Evolutionary conservation across 1,140 invertebrate genomes (phyloP), one percentile per base, ranked within the genome.

Genomic region (Berghia stephanieae): DNA sequence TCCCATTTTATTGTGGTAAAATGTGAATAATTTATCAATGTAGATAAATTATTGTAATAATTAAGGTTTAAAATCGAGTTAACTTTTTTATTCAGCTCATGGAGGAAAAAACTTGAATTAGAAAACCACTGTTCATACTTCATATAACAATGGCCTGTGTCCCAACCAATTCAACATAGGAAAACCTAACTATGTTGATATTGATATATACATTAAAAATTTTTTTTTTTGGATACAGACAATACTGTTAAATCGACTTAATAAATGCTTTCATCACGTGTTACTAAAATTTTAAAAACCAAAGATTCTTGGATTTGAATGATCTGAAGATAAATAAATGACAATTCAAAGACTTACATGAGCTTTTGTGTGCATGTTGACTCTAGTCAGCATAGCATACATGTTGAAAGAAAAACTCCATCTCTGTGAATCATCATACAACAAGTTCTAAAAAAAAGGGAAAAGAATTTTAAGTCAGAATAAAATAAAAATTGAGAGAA

Each of bases 391-490:
- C 79, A 84, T 83, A 38, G 86, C 86, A 82, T 88, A 88, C 67
- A 85, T 80, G 70, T 89, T 88, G 77, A 89, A 89, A 1, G 87
- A 81, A 76, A 89, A 88, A 69, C 84, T 87, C 88, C 88, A 89
- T 68, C 88, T 73, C 16, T 80, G 73, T 21, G 86, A 84, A 81
- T 89, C 85, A 69, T 89, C 60, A 78, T 89, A 89, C n/a, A 89
- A 68, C n/a, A 86, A 75, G 55, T 82, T 76, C 88, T 88, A 74
- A 46, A 83, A 80, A 73, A 57, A 76, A 63, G 69, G 49, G 8
- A 38, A 16, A 38, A n/a, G 46, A 44, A 43, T 24, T 67, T 71
- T 66, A 18, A 74, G 16, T 60, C 36, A 76, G 60, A 38, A 27
- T 31, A 40, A 21, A 21, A 60, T 57, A 8, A 13, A 70, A n/a